These are phyloP conservation scores for Isaurus tuberculatus DNA, from an alignment of 92 coral and sea anemone species.

Conservation along the genomic window DNA sequence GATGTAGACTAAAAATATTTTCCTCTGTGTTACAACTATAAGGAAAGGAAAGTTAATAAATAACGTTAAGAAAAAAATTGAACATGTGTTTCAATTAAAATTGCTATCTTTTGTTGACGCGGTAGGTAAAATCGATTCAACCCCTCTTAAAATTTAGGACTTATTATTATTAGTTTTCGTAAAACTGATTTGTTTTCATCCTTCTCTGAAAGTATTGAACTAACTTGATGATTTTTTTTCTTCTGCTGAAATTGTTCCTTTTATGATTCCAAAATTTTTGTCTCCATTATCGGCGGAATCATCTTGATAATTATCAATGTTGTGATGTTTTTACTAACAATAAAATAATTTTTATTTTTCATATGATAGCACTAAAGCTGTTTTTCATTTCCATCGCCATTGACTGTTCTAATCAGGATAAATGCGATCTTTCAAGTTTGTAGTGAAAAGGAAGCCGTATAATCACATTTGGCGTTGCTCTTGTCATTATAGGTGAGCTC, in stretches of 20 bases:
- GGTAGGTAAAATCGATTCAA: background rate
- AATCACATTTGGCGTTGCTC: background rate
- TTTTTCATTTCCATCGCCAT: background rate
- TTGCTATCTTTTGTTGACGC: background rate
- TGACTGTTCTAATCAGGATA: background rate
- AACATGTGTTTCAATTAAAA: too few relatives aligned
- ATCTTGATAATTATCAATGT: background rate
- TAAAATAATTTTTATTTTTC: background rate
- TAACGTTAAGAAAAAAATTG: too few relatives aligned
- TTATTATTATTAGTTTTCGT: background rate
- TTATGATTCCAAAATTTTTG: background rate
- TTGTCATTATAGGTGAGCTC: constrained; percentile 55
- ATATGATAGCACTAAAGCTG: too few relatives aligned
- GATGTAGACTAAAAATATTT: too few relatives aligned
- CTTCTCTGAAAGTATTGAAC: background rate
- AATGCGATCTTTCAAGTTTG: too few relatives aligned
- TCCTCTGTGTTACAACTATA: too few relatives aligned
- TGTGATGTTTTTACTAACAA: background rate
- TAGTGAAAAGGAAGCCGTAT: too few relatives aligned
- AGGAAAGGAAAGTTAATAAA: too few relatives aligned
- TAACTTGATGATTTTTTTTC: background rate
- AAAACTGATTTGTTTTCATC: background rate
- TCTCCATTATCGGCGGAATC: background rate
- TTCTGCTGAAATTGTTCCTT: background rate
- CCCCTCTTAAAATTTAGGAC: background rate